A percentile compares a stretch with the other conserved stretches of the same genome.
phyloP scores from a whole-genome alignment of 2,888 invertebrate species.

The Watsonalla binaria region DNA sequence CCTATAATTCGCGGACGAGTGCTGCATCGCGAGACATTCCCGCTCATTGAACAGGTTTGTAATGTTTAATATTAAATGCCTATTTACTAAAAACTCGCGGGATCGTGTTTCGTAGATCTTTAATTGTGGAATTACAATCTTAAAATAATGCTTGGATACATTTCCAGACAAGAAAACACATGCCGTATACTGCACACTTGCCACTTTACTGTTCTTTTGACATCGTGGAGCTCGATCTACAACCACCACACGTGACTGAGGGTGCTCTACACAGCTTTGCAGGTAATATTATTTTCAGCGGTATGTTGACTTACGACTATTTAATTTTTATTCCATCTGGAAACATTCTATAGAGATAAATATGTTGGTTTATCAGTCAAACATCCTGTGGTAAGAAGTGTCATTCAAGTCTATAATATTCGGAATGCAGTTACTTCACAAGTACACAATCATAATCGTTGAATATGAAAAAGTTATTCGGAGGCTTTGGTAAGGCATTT shows the following conservation, averaged over 20 bases:
- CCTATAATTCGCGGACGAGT: conserved; percentile 85
- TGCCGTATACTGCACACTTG: conserved; percentile 90
- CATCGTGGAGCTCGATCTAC: conserved; percentile 91
- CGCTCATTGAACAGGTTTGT: conserved; percentile 83
- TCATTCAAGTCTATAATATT: too few relatives aligned
- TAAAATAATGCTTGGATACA: background rate
- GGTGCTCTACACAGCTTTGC: conserved; percentile 83
- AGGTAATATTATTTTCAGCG: conserved; percentile 63
- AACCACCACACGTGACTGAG: conserved; percentile 83
- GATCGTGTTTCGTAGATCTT: background rate
- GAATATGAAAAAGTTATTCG: too few relatives aligned
- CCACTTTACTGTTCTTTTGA: conserved; percentile 95
- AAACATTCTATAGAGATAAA: too few relatives aligned
- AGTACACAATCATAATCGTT: too few relatives aligned
- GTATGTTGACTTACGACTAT: too few relatives aligned
- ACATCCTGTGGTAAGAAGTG: too few relatives aligned
- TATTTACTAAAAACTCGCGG: background rate
- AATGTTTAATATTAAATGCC: background rate
- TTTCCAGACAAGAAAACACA: conserved; percentile 71
- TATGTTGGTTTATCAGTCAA: too few relatives aligned
- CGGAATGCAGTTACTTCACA: too few relatives aligned
- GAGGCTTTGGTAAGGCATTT: too few relatives aligned
- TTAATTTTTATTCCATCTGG: too few relatives aligned
- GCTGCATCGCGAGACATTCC: conserved; percentile 91
- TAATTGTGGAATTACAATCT: too few relatives aligned